Evolutionary conservation across 1,140 invertebrate species (phyloP).

Genomic region (Patella vulgata): DNA sequence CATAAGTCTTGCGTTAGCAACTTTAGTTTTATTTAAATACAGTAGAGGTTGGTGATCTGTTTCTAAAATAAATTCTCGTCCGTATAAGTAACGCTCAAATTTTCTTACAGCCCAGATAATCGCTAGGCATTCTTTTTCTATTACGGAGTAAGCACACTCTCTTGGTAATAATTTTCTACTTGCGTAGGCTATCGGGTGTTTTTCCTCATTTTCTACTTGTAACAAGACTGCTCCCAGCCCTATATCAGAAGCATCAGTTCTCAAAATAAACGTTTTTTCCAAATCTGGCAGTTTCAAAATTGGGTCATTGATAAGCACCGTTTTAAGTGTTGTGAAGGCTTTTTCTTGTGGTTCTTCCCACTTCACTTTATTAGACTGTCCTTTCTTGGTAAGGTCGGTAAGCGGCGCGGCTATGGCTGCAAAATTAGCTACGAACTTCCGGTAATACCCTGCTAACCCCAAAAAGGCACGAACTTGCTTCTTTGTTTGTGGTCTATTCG

Average conservation of each 20-base stretch:
- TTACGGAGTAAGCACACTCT: conserved; percentile 14
- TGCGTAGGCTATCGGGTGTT: no score
- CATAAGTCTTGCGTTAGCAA: no score
- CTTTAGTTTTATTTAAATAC: no score
- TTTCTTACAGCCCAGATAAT: conserved; percentile 27
- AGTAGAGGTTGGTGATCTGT: conserved; percentile 34
- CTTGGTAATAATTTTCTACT: conserved; percentile 17
- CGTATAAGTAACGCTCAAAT: conserved; percentile 31
- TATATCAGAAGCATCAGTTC: conserved; percentile 31
- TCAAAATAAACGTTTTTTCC: conserved; percentile 51
- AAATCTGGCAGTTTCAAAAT: conserved; percentile 55
- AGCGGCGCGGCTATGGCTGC: conserved; percentile 56
- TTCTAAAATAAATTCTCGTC: conserved; percentile 30
- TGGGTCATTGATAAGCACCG: conserved; percentile 25
- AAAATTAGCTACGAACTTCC: conserved; percentile 63
- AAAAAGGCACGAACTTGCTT: conserved; percentile 52
- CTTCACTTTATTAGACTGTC: conserved; percentile 24
- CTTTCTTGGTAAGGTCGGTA: conserved; percentile 36
- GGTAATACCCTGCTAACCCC: conserved; percentile 30
- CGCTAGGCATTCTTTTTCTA: conserved; percentile 34
- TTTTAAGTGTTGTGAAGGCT: conserved; percentile 29
- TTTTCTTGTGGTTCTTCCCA: conserved; percentile 33
- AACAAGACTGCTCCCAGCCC: conserved; percentile 41
- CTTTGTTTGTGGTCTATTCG: conserved; percentile 51
- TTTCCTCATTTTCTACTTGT: conserved; percentile 31